Base-by-base conservation (phyloP, 2,113 vertebrate genomes). In the Saiga tatarica region DNA sequence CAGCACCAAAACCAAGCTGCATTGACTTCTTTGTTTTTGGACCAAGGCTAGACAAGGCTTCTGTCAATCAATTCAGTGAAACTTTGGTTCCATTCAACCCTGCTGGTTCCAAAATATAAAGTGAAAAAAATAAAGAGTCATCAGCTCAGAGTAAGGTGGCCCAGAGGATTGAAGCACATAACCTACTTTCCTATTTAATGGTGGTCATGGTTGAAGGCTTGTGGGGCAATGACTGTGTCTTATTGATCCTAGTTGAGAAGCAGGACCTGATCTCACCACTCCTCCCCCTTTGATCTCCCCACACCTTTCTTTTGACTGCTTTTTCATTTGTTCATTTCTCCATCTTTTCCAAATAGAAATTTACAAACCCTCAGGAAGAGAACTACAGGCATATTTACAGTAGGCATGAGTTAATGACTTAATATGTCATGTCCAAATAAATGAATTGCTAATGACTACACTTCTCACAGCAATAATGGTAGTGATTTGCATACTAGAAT, bases 341-440 rank as follows among this genome's bases (percentile, higher is more conserved):
- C 15, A 88, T 85, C 4, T 28, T 85, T 19, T 85, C 23, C 64
- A 85, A 25, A 2, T 55, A 89, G 23, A n/a, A 91, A 91, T 84
- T 33, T 74, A 16, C 0, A 81, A 90, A 52, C 13, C 21, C 21
- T 74, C 14, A 12, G 33, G 16, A 60, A 92, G 4, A 84, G n/a
- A 90, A 84, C 47, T 91, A 42, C 0, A 15, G 45, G 47, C 2
- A 71, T 33, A 96, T 52, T 89, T 87, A 82, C 0, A 87, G 8
- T 76, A 96, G 94, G 16, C 36, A 83, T 87, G 91, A 90, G 30
- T 91, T 91, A 36, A 93, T 95, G 60, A 81, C 19, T 91, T 91
- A 64, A 45, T 82, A 86, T 92, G 11, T 83, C 30, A 59, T 33
- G 2, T 59, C 36, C 36, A 60, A 89, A 85, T 50, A 94, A 88